These are phyloP conservation scores for Galago senegalensis DNA, from an alignment of 2,797 vertebrate species.

Conservation along the genomic window DNA sequence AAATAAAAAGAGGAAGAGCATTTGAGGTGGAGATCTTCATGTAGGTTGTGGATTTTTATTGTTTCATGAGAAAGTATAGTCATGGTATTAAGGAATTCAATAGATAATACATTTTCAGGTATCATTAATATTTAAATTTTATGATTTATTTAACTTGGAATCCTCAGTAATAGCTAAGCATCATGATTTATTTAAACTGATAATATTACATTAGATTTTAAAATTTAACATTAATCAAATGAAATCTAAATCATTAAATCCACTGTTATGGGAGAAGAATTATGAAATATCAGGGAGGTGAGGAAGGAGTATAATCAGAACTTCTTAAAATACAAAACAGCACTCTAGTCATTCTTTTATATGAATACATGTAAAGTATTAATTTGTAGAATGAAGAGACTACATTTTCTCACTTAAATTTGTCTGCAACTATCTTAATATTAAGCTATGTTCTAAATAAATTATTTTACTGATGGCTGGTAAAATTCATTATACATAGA, in stretches of 20 bases:
- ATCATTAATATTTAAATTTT: slow-evolving; percentile 75
- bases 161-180: slow-evolving; percentile 70
- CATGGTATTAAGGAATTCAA: slow-evolving; percentile 11
- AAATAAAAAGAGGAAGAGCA: no score
- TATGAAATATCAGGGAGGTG: neutral
- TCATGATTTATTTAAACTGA: slow-evolving; percentile 77
- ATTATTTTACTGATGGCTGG: neutral
- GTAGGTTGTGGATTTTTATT: neutral
- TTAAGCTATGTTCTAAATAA: neutral
- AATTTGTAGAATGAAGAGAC: neutral
- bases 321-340: neutral
- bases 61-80: slow-evolving; percentile 18
- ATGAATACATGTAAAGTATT: neutral
- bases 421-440: neutral
- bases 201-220: slow-evolving; percentile 74
- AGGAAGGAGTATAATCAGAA: neutral
- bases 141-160: slow-evolving; percentile 72
- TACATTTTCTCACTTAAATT: slow-evolving; percentile 1
- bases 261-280: neutral
- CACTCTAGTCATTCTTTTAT: neutral
- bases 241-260: slow-evolving; percentile 68
- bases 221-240: slow-evolving; percentile 79
- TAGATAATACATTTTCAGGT: slow-evolving; percentile 34
- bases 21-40: neutral
- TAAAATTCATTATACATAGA: neutral